Base-by-base conservation (phyloP, 2,113 vertebrate genomes). In the Glareola pratincola region DNA sequence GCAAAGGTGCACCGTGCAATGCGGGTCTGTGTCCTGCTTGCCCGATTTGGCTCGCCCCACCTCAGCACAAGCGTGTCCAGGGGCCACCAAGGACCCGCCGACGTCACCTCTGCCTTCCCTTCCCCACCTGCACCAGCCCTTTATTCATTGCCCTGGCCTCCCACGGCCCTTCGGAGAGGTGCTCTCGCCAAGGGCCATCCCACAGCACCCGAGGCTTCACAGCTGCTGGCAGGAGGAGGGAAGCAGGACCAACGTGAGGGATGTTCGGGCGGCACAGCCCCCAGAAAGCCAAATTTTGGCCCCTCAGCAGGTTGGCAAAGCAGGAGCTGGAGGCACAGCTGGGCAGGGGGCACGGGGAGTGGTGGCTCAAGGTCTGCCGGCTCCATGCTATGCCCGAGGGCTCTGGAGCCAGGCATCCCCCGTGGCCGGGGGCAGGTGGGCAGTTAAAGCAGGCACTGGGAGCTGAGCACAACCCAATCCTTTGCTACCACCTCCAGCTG, bases 1-100 rank as follows among this genome's bases (percentile, higher is more conserved):
- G 32, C 48, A 71, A 63, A 71, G 17, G 36, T 63, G 36, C 6
- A 1, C 34, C 3, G 0, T 4, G 7, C 14, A 36, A 27, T 0
- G 1, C 10, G 1, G 30, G 63, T 12, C 36, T 4, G 2, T 1
- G 15, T 43, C 48, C 60, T 62, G 9, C 23, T 75, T 43, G 34
- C 12, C 80, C 5, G 0, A 41, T 63, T 63, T 2, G 1, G 21
- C 36, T 63, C 2, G 0, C 12, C 13, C 64, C 3, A 0, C 63
- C 47, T 68, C 2, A 2, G 50, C 20, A 12, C 0, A 1, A 64
- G 22, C 7, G 0, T 9, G 12, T 41, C 41, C 41, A 9, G 3
- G 5, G 62, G 56, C 34, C 57, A 50, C 57, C 0, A 0, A 37
- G 43, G 54, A 73, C n/a, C 64, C 51, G 59, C 77, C 64, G 81